A percentile compares a stretch with the other conserved stretches of the same genome.
These are phyloP conservation scores for Desmodus rotundus DNA, from an alignment of 2,113 vertebrate genomes.

Conservation along the genomic window DNA sequence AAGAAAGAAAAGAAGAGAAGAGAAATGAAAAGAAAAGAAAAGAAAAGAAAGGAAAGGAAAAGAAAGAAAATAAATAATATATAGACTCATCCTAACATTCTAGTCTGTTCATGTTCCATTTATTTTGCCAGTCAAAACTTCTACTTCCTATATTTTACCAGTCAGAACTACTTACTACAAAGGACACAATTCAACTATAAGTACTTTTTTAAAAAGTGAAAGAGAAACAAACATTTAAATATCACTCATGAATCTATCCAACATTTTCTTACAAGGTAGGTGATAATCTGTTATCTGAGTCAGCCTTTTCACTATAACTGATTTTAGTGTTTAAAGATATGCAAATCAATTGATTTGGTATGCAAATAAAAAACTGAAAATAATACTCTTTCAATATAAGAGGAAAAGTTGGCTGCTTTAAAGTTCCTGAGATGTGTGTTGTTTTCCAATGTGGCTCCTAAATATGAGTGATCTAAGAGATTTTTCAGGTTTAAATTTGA, in stretches of 20 bases:
- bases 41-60: no score
- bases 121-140: neutral
- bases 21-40: no score
- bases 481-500: neutral
- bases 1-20: neutral
- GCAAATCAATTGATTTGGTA: neutral
- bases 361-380: neutral
- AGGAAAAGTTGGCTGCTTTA: neutral
- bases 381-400: neutral
- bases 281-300: neutral
- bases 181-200: neutral
- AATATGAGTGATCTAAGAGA: neutral
- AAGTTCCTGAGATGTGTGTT: neutral
- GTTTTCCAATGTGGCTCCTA: neutral
- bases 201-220: neutral
- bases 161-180: neutral
- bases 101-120: neutral
- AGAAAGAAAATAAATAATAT: neutral
- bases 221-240: slow-evolving; percentile 28
- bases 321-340: slow-evolving; percentile 3
- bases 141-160: neutral
- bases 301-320: neutral
- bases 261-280: neutral
- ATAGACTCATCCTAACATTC: neutral
- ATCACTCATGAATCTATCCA: neutral